These are phyloP conservation scores for Buceros bicornis DNA, from an alignment of 2,797 vertebrate species.

Conservation along the genomic window DNA sequence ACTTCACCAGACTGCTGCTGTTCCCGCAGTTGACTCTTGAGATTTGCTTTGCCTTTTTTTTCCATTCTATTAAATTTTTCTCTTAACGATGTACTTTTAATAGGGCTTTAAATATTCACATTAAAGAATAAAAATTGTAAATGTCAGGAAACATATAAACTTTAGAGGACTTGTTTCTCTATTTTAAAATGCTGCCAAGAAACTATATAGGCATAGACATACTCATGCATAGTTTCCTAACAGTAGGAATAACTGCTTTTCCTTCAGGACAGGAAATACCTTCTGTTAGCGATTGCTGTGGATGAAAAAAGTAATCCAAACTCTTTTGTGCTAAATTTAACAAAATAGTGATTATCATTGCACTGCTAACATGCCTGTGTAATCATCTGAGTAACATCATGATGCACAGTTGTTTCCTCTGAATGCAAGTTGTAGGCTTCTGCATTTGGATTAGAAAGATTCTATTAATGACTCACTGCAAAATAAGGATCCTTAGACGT, in stretches of 20 bases:
- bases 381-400: neutral
- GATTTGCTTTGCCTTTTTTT: neutral
- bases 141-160: constrained; percentile 8
- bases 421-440: neutral
- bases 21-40: neutral
- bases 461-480: neutral
- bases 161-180: neutral
- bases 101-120: neutral
- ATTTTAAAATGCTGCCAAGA: neutral
- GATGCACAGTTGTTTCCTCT: neutral
- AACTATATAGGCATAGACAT: neutral
- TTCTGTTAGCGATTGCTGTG: neutral
- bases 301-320: neutral
- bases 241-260: neutral
- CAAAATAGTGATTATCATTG: neutral
- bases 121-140: constrained; percentile 2
- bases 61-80: neutral
- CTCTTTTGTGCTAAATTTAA: neutral
- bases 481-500: neutral
- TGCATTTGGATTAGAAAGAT: neutral
- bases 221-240: neutral
- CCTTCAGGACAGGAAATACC: constrained; percentile 17
- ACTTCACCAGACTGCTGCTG: neutral
- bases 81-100: neutral
- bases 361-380: neutral